Evolutionary conservation across 2,113 vertebrate genomes (phyloP), one percentile per base, ranked within the genome.

Genomic region (Balaeniceps rex): DNA sequence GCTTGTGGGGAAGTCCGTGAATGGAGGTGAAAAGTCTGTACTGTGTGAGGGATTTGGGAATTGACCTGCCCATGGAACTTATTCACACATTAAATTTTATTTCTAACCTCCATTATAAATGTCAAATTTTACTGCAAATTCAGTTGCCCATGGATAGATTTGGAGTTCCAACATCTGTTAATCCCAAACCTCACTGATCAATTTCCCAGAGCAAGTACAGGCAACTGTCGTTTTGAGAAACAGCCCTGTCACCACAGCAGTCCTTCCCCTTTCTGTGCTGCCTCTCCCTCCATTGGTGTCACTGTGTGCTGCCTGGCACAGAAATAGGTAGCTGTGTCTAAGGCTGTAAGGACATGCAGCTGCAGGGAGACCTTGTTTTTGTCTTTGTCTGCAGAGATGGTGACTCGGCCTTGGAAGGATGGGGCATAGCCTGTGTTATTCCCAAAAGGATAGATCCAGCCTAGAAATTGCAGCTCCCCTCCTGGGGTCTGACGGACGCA

Each of bases 401-500:
- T 88, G 63, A 33, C 68, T 69, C 88, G 79, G 42, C 14, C 55
- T 84, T 70, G 61, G 72, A 94, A 94, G 19, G 5, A 1, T 47
- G 68, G 68, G 34, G 72, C 74, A 25, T 54, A 69, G 68, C 79
- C 88, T 19, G 88, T 94, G 74, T 94, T 94, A 31, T 92, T 94
- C 44, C 89, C 89, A 71, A 88, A 94, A 31, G 89, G 89, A 75
- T 94, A 94, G 74, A 88, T 84, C 93, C 93, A 94, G 29, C 55
- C 84, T 70, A 94, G 22, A 42, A 94, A 92, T 34, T 88, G 84
- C 63, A 94, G 69, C 13, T 84, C 23, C 14, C 93, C 93, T 49
- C 51, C 75, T 34, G 75, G 51, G 58, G 44, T 15, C 69, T 88
- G 93, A 23, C 85, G 89, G 19, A 92, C 80, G 31, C 5, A 88